phyloP scores from a whole-genome alignment of 2,888 invertebrate genomes.

The Eugnorisma glareosa region DNA sequence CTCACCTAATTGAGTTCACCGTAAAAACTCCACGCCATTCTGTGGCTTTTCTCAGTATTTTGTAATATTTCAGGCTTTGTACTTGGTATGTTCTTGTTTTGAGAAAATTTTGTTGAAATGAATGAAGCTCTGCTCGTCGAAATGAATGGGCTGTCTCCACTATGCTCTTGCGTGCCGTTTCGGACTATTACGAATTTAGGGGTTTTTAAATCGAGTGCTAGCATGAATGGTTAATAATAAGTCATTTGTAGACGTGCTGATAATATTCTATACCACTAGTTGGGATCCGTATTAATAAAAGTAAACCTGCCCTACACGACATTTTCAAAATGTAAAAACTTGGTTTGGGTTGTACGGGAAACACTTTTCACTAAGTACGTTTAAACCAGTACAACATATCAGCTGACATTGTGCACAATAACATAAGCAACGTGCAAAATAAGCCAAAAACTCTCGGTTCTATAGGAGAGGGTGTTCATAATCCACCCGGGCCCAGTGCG shows the following conservation, averaged over 20 bases:
- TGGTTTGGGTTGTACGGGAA: neutral
- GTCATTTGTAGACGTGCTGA: neutral
- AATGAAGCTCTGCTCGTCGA: neutral
- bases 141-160: neutral
- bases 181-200: neutral
- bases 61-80: constrained; percentile 46
- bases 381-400: neutral
- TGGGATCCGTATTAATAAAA: neutral
- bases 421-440: neutral
- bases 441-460: neutral
- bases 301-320: neutral
- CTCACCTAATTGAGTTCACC: constrained; percentile 65
- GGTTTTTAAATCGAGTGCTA: neutral
- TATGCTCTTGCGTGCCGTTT: constrained; percentile 2
- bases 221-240: neutral
- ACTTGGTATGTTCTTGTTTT: constrained; percentile 12
- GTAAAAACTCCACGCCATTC: constrained; percentile 58
- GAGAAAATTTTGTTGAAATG: neutral
- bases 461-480: neutral
- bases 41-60: constrained; percentile 66
- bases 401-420: neutral
- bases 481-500: neutral
- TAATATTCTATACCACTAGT: neutral
- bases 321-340: neutral
- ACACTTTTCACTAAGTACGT: neutral